Conservation (phyloP, 2,888 invertebrate species). For the Sinotaia quadrata region DNA sequence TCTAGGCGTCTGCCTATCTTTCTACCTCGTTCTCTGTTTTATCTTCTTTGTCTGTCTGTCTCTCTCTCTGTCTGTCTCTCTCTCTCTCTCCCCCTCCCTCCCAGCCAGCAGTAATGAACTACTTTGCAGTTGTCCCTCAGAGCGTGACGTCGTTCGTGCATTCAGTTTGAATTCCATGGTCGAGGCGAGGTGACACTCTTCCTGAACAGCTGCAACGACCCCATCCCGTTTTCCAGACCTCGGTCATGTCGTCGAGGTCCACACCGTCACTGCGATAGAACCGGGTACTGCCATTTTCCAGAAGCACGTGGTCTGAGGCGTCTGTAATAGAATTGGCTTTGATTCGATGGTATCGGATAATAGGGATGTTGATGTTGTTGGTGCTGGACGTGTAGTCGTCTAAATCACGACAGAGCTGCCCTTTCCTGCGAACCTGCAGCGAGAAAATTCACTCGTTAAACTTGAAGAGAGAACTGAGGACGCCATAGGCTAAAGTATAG, state of each 20-base stretch:
- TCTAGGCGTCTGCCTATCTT: too few relatives aligned
- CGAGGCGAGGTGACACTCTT: constrained; percentile 51
- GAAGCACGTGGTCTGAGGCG: constrained; percentile 16
- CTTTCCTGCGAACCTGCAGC: constrained; percentile 28
- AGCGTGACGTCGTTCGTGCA: too few relatives aligned
- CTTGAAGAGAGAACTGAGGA: too few relatives aligned
- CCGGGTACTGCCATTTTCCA: constrained; percentile 1
- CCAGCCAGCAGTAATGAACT: too few relatives aligned
- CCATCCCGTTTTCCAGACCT: constrained; percentile 64
- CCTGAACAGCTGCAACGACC: constrained; percentile 57
- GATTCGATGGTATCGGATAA: constrained; percentile 54
- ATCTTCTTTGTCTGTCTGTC: too few relatives aligned
- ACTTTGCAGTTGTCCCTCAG: too few relatives aligned
- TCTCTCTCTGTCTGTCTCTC: too few relatives aligned
- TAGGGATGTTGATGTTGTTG: constrained; percentile 16
- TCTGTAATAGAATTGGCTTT: constrained; percentile 21
- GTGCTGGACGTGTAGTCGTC: constrained; percentile 28
- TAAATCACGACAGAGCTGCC: not conserved
- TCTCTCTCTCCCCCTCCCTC: too few relatives aligned
- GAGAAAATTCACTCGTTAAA: too few relatives aligned
- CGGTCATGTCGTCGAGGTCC: constrained; percentile 49
- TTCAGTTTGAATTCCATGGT: constrained; percentile 17
- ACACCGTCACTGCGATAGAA: constrained; percentile 30
- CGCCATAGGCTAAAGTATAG: too few relatives aligned
- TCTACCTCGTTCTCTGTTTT: too few relatives aligned